Evolutionary conservation across 2,113 vertebrate species (phyloP).

Genomic region (Synchiropus splendidus): DNA sequence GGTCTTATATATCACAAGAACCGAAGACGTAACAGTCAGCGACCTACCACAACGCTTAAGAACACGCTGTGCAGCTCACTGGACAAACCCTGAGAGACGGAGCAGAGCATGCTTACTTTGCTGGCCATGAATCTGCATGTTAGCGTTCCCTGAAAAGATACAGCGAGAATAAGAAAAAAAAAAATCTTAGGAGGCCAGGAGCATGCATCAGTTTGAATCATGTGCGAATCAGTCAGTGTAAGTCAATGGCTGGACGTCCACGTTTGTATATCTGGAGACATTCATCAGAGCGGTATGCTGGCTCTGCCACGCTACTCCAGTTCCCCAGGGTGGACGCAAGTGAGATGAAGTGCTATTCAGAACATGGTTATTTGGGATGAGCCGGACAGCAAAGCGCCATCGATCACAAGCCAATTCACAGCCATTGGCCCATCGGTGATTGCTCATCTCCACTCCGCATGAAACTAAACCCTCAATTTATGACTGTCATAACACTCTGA

Average conservation of each 20-base stretch:
- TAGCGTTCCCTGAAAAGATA: conserved; percentile 44
- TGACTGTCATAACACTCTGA: conserved; percentile 15
- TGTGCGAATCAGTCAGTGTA: conserved; percentile 43
- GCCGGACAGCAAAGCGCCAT: conserved; percentile 32
- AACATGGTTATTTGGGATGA: conserved; percentile 40
- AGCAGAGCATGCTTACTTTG: conserved; percentile 39
- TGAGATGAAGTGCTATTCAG: conserved; percentile 48
- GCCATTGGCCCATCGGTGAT: conserved; percentile 23
- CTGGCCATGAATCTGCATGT: conserved; percentile 40
- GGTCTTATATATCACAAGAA: conserved; percentile 62
- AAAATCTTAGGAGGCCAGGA: conserved; percentile 37
- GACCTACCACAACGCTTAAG: conserved; percentile 61
- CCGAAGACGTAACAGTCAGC: conserved; percentile 39
- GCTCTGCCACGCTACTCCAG: conserved; percentile 18
- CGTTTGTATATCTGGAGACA: conserved; percentile 18
- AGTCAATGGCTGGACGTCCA: conserved; percentile 20
- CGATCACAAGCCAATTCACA: conserved; percentile 23
- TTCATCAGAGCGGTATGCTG: conserved; percentile 11
- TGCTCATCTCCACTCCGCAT: conserved; percentile 25
- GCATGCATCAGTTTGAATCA: conserved; percentile 54
- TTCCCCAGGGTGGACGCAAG: conserved; percentile 20
- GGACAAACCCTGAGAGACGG: conserved; percentile 45
- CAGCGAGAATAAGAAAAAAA: conserved; percentile 33
- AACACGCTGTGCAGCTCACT: conserved; percentile 43
- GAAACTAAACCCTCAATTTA: conserved; percentile 22